Evolutionary conservation across 2,113 vertebrate genomes (phyloP).

Genomic region (Gadus macrocephalus): DNA sequence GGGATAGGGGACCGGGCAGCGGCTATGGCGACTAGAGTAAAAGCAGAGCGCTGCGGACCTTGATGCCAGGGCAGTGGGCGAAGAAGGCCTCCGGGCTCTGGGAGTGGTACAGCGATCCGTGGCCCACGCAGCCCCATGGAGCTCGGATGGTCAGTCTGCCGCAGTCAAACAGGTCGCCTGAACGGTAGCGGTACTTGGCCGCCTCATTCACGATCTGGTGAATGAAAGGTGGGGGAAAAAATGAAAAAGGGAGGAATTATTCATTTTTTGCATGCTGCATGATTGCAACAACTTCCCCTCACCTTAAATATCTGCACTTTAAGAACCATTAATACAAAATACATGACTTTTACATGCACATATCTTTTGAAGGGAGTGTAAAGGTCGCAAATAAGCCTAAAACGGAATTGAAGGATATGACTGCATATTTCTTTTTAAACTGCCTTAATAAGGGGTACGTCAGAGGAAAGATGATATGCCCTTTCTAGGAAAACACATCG

Average conservation of each 20-base stretch:
- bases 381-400: too few species aligned
- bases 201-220: conserved; percentile 96
- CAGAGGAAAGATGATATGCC: not conserved
- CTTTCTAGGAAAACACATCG: not conserved
- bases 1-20: too few species aligned
- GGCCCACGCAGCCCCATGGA: conserved; percentile 96
- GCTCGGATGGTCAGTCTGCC: conserved; percentile 92
- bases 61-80: conserved; percentile 91
- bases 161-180: conserved; percentile 92
- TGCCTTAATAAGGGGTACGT: conserved; percentile 4
- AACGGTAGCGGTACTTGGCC: conserved; percentile 95
- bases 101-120: conserved; percentile 94
- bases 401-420: not conserved
- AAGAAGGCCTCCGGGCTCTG: conserved; percentile 98
- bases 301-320: not conserved
- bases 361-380: too few species aligned
- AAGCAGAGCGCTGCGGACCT: conserved; percentile 69
- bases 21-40: too few species aligned
- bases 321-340: too few species aligned
- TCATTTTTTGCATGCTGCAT: not conserved
- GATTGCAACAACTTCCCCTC: not conserved
- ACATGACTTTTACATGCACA: not conserved
- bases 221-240: conserved; percentile 5
- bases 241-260: not conserved
- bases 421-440: not conserved